Base-by-base conservation (phyloP, 1,140 invertebrate genomes). In the Drosophila kanapiae region DNA sequence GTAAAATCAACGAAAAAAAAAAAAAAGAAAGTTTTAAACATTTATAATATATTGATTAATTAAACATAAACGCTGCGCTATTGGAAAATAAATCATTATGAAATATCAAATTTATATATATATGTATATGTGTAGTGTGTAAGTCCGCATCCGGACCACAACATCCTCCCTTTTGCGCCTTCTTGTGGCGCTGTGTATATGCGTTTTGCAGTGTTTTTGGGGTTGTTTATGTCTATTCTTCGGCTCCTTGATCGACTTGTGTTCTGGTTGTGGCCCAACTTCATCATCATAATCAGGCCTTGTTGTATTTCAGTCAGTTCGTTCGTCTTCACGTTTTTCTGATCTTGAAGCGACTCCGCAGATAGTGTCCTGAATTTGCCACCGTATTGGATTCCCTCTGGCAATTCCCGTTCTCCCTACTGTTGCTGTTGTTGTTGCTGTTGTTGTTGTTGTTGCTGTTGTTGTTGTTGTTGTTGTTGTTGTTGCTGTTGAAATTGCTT, bases 281-380 rank as follows among this genome's bases (percentile, higher is more conserved):
- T 38, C 37, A 23, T 31, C 11, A 42, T 57, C 43, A 31, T 6
- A 2, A 31, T 31, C 31, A 6, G 31, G 31, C 31, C 7, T 31
- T 29, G 37, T 53, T 56, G 45, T 54, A 49, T 54, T 65, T 85
- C 72, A 81, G 77, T 81, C 68, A 59, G 49, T 31, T 58, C 37
- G 1, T 7, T 23, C 48, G 48, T 49, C 33, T 51, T n/a, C 2
- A 16, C 48, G 59, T 18, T 77, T 76, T 49, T 78, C 78, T 45
- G n/a, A 84, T 47, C 47, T 74, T 84, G 49, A 75, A 85, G 65
- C 75, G 82, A 59, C 75, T 81, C 57, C 47, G 58, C 40, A 68
- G 40, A 27, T 61, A 31, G n/a, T 58, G 59, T 3, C n/a, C n/a
- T 5, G 4, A 13, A 14, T 31, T 6, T n/a, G n/a, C 14, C 6